Base-by-base conservation (phyloP, 1,140 invertebrate species). In the Notospermus geniculatus region DNA sequence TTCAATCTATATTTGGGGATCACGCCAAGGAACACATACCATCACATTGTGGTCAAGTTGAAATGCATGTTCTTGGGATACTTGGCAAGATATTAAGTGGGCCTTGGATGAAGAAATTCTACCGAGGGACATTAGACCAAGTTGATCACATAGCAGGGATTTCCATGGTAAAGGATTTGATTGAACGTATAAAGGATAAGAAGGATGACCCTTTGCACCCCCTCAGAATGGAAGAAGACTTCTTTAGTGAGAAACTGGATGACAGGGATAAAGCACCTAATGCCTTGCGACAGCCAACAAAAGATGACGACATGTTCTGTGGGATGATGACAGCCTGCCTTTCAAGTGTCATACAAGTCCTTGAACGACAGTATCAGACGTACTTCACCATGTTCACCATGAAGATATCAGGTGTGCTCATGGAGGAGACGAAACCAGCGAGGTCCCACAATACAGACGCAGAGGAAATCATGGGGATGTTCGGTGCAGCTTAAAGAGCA, bases 71-170 rank as follows among this genome's bases (percentile, higher is more conserved):
- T 2, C 29, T 64, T 23, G 62, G 61, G 2, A 22, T 64, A 22
- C 19, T 66, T 46, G 65, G 65, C 11, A 66, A 66, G 52, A 11
- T 55, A 2, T 29, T 66, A 7, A 23, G 61, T 11, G 64, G 46
- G 1, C 65, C 65, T 17, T 66, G 65, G 65, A 66, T 66, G 65
- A 60, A 41, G 28, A 64, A 59, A 28, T 63, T 66, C 55, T 66
- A 66, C 25, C 43, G 46, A 2, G 39, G 50, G 28, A 15, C 45
- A 30, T 4, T 15, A 22, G 39, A 25, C 17, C 15, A 64, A 54
- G 60, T 64, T 23, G 36, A 54, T 30, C 58, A 64, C 36, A 19
- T 55, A 2, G 59, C 55, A 43, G 58, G 58, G 9, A 64, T 64
- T 15, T 15, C 22, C 1, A 11, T 60, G 32, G 63, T 64, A 1